Evolutionary conservation across 2,888 invertebrate genomes (phyloP).

Genomic region (Elysia crispata): DNA sequence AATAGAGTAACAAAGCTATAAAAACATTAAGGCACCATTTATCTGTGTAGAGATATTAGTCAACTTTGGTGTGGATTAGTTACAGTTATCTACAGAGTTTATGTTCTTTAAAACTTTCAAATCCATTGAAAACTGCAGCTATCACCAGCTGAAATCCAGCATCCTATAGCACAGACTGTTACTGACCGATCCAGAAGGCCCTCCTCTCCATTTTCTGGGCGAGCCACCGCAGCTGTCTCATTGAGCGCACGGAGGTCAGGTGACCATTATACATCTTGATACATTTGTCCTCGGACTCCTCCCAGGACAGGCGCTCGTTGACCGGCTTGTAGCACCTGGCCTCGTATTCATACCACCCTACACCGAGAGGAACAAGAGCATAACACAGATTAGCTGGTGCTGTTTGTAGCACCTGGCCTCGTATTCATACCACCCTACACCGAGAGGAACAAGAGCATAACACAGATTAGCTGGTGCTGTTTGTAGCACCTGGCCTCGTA

Average conservation of each 20-base stretch:
- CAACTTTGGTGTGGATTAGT: too few relatives aligned
- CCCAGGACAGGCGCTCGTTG: conserved; percentile 70
- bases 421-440: conserved; percentile 69
- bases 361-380: not conserved
- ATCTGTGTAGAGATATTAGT: too few relatives aligned
- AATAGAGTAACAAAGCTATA: too few relatives aligned
- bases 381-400: not conserved
- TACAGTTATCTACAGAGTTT: too few relatives aligned
- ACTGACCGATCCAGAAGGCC: conserved; percentile 71
- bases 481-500: conserved; percentile 72
- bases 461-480: conserved; percentile 41
- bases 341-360: conserved; percentile 72
- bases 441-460: conserved; percentile 6
- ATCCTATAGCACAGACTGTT: not conserved
- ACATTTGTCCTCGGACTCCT: conserved; percentile 70
- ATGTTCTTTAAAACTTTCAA: too few relatives aligned
- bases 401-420: conserved; percentile 72
- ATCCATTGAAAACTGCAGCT: too few relatives aligned
- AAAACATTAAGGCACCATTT: too few relatives aligned
- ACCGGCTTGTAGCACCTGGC: conserved; percentile 72
- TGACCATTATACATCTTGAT: conserved; percentile 65
- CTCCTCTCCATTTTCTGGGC: conserved; percentile 64
- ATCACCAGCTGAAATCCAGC: too few relatives aligned
- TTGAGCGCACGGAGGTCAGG: conserved; percentile 69
- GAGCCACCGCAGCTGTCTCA: conserved; percentile 69